These are phyloP conservation scores for Synergus japonicus DNA, from an alignment of 2,888 invertebrate species.

Conservation along the genomic window DNA sequence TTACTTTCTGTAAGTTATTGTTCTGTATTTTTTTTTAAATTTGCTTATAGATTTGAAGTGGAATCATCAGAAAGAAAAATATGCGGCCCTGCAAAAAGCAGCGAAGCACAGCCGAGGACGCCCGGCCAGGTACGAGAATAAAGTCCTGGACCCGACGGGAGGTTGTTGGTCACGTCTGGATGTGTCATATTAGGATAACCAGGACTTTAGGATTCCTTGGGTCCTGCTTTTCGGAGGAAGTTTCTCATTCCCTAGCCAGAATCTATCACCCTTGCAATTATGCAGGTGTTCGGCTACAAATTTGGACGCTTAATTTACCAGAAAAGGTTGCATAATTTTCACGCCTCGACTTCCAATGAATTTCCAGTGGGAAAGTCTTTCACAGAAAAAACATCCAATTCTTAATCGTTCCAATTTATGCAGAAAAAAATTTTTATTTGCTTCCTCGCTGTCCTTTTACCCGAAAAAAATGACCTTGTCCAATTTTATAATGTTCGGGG, in stretches of 20 bases:
- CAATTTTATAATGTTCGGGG: background rate
- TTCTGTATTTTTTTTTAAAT: background rate
- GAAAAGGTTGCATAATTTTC: constrained; percentile 42
- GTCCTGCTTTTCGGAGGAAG: constrained; percentile 6
- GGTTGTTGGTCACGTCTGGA: constrained; percentile 55
- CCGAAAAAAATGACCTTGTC: background rate
- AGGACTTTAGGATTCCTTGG: constrained; percentile 44
- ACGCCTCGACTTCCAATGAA: constrained; percentile 28
- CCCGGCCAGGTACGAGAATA: constrained; percentile 43
- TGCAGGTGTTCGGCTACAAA: constrained; percentile 36
- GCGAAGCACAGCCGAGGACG: constrained; percentile 37
- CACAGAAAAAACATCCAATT: background rate
- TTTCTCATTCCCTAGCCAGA: background rate
- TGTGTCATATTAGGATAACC: constrained; percentile 63
- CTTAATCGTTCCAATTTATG: constrained; percentile 11
- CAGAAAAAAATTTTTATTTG: background rate
- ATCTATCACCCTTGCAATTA: background rate
- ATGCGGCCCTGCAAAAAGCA: constrained; percentile 37
- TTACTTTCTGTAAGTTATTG: background rate
- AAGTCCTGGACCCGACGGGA: constrained; percentile 58
- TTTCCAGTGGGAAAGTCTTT: background rate
- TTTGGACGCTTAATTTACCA: constrained; percentile 39
- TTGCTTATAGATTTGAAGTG: background rate
- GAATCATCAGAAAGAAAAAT: constrained; percentile 4
- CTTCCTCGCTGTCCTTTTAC: background rate